Evolutionary conservation across 1,140 invertebrate genomes (phyloP).

Genomic region (Ericerus pela): DNA sequence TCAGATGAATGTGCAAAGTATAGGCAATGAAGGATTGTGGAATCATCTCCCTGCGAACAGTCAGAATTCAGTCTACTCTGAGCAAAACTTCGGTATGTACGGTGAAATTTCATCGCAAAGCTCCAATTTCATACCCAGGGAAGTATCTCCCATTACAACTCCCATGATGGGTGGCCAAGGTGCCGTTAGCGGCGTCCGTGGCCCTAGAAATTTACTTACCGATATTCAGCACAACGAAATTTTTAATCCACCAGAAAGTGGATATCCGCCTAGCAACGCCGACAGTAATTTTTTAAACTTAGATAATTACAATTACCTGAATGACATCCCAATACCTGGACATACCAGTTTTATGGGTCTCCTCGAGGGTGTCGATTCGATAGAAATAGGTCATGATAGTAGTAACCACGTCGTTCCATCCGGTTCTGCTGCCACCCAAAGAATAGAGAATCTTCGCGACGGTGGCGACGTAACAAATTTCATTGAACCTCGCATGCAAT

Average conservation of each 20-base stretch:
- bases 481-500: too few relatives aligned
- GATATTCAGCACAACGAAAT: background rate
- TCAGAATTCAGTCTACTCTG: background rate
- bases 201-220: background rate
- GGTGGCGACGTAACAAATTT: too few relatives aligned
- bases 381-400: background rate
- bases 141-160: background rate
- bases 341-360: slow-evolving; percentile 4
- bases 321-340: background rate
- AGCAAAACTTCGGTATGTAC: slow-evolving; percentile 3
- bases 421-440: too few relatives aligned
- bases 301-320: background rate
- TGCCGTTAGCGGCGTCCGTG: background rate
- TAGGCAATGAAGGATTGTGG: background rate
- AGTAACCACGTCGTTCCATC: too few relatives aligned
- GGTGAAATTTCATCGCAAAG: background rate
- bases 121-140: background rate
- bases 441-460: too few relatives aligned
- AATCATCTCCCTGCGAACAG: background rate
- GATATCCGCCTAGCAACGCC: background rate
- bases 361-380: background rate
- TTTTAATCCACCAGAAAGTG: background rate
- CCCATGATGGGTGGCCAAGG: background rate
- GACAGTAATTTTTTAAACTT: background rate
- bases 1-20: background rate